These are phyloP conservation scores for Cassiopea andromeda DNA, from an alignment of 30 jellyfish, hydroid and myxozoan genomes.

Conservation along the genomic window DNA sequence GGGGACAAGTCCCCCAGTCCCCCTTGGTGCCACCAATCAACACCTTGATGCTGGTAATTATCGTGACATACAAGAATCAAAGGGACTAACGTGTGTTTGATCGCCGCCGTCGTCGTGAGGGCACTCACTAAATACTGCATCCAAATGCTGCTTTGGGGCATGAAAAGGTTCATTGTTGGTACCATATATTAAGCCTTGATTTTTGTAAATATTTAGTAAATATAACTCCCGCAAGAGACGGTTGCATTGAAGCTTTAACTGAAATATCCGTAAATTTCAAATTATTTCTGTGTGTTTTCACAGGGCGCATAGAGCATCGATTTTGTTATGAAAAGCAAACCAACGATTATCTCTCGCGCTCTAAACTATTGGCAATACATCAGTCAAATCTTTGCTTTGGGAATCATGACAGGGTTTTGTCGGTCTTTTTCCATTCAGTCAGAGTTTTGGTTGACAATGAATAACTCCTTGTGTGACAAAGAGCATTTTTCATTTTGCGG, in stretches of 20 bases:
- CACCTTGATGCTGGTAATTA: no score
- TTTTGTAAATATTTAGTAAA: slow-evolving; percentile 23
- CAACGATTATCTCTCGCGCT: slow-evolving; percentile 37
- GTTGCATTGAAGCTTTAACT: slow-evolving; percentile 7
- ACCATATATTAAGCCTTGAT: slow-evolving; percentile 15
- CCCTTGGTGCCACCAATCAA: no score
- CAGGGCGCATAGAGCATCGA: neutral
- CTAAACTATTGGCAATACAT: neutral
- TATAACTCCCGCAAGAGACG: slow-evolving; percentile 40
- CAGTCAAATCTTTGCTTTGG: slow-evolving; percentile 1
- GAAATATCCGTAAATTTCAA: slow-evolving; percentile 38
- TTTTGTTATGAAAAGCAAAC: slow-evolving; percentile 21
- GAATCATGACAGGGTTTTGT: slow-evolving; percentile 2
- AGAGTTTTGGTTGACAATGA: neutral
- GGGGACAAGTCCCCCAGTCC: no score
- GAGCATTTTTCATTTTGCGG: slow-evolving; percentile 1
- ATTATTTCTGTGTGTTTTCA: slow-evolving; percentile 4
- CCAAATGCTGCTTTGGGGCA: slow-evolving; percentile 17
- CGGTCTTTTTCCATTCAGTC: slow-evolving; percentile 3
- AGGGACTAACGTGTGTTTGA: neutral
- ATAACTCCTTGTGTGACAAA: neutral
- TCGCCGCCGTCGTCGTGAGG: neutral
- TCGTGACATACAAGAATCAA: neutral
- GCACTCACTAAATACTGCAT: neutral
- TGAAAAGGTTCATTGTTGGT: slow-evolving; percentile 1